Evolutionary conservation across 2,113 vertebrate genomes (phyloP).

Genomic region (Nesoenas mayeri): DNA sequence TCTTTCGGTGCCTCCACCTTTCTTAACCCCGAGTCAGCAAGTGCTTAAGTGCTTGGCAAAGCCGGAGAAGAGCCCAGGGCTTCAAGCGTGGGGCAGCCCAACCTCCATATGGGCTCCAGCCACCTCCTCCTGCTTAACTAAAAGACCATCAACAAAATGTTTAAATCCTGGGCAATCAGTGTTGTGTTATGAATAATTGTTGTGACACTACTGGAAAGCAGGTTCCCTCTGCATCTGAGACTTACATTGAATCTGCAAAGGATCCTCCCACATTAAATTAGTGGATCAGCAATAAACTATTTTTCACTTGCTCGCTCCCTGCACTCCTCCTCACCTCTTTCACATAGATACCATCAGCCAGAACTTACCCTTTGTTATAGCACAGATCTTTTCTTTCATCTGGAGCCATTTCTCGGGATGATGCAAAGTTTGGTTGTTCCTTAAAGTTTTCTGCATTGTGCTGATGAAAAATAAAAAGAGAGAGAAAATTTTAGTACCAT

Average conservation of each 20-base stretch:
- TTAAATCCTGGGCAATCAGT: neutral
- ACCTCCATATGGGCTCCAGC: neutral
- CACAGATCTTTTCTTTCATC: neutral
- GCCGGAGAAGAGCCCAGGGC: neutral
- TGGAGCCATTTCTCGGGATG: neutral
- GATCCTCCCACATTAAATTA: neutral
- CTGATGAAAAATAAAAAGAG: neutral
- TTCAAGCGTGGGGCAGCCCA: neutral
- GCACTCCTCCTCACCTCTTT: neutral
- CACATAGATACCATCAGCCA: neutral
- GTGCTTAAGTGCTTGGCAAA: neutral
- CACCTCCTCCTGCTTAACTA: neutral
- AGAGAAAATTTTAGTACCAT: neutral
- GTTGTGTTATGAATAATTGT: neutral
- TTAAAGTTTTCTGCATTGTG: neutral
- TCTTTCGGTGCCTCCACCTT: slow-evolving; percentile 28
- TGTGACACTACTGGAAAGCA: neutral
- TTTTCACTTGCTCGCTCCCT: neutral
- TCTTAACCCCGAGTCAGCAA: slow-evolving; percentile 37
- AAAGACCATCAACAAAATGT: neutral
- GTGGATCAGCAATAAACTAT: neutral
- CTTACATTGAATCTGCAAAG: neutral
- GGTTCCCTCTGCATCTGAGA: neutral
- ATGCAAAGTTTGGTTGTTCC: neutral
- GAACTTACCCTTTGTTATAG: neutral